phyloP scores from a whole-genome alignment of 2,888 invertebrate species.

The Cataglyphis livida region DNA sequence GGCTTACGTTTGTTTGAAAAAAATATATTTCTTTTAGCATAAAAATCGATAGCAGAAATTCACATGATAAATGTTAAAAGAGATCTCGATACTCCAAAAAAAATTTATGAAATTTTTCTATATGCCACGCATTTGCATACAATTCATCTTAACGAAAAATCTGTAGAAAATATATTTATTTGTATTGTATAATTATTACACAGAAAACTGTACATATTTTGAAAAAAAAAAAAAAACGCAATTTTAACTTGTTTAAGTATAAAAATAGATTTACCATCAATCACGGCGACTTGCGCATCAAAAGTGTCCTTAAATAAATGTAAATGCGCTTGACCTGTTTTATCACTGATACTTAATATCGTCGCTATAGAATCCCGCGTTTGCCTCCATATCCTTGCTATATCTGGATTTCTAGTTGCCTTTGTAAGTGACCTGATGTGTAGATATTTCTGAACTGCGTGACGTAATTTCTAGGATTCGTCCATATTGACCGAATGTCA shows the following conservation, averaged over 20 bases:
- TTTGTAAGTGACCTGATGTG: neutral
- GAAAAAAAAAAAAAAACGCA: neutral
- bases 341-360: neutral
- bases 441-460: neutral
- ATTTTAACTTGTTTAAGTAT: neutral
- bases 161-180: neutral
- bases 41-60: neutral
- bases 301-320: neutral
- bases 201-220: neutral
- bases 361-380: neutral
- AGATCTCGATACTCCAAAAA: neutral
- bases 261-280: neutral
- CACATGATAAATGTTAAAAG: neutral
- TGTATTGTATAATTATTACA: neutral
- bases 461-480: constrained; percentile 42
- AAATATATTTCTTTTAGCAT: constrained; percentile 4
- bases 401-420: neutral
- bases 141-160: neutral
- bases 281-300: neutral
- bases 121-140: neutral
- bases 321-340: neutral
- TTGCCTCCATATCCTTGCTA: neutral
- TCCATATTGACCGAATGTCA: constrained; percentile 49
- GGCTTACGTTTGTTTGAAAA: constrained; percentile 3
- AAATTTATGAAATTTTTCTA: neutral